These are phyloP conservation scores for Porites lobata DNA, from an alignment of 92 coral and sea anemone species.

Conservation along the genomic window DNA sequence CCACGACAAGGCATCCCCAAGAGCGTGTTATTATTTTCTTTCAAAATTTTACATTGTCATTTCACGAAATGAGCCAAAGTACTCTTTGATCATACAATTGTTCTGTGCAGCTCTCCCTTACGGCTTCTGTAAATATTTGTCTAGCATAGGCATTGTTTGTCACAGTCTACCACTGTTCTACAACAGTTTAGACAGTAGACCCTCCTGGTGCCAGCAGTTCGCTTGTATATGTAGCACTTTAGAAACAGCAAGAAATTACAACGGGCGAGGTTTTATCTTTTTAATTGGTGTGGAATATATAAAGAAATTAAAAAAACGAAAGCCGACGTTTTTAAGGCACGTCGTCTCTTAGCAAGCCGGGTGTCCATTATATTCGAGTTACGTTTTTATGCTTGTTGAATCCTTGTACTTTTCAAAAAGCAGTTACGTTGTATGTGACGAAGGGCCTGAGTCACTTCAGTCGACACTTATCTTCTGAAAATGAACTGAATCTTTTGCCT, in stretches of 20 bases:
- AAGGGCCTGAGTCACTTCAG: slow-evolving; percentile 38
- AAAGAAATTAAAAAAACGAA: slow-evolving; percentile 52
- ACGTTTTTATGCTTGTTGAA: slow-evolving; percentile 53
- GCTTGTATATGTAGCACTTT: slow-evolving; percentile 2
- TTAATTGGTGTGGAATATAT: neutral
- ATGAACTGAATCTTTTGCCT: neutral
- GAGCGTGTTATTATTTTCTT: slow-evolving; percentile 41
- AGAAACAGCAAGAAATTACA: neutral
- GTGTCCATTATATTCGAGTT: slow-evolving; percentile 55
- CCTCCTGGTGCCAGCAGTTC: slow-evolving; percentile 14
- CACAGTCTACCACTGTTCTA: slow-evolving; percentile 25
- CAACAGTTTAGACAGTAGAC: slow-evolving; percentile 19
- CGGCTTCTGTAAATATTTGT: slow-evolving; percentile 58
- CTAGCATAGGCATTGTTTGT: slow-evolving; percentile 16
- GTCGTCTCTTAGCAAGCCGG: slow-evolving; percentile 84
- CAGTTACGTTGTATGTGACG: slow-evolving; percentile 39
- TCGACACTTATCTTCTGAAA: neutral
- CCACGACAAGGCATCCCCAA: slow-evolving; percentile 26
- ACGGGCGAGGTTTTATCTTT: slow-evolving; percentile 1
- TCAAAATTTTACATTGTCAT: slow-evolving; percentile 30
- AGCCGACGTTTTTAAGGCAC: slow-evolving; percentile 61
- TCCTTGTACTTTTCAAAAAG: slow-evolving; percentile 69
- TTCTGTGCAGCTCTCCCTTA: slow-evolving; percentile 4
- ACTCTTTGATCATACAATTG: slow-evolving; percentile 26
- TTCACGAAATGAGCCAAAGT: slow-evolving; percentile 29